Evolutionary conservation across 2,888 invertebrate genomes (phyloP).

Genomic region (Scelioninae gen. 1): DNA sequence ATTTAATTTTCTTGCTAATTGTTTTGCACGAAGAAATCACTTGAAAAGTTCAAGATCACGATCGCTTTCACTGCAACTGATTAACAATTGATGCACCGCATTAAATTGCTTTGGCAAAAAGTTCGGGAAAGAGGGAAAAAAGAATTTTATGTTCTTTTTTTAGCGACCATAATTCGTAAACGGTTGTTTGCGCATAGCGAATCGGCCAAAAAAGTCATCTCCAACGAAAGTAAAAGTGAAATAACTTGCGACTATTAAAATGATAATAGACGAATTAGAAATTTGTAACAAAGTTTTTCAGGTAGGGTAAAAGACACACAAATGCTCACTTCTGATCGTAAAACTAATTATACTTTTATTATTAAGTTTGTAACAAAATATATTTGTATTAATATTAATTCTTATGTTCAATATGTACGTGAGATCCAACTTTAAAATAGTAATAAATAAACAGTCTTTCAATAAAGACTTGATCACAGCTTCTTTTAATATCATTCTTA

Average conservation of each 20-base stretch:
- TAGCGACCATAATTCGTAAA: background rate
- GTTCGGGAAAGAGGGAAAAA: background rate
- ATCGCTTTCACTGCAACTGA: slow-evolving; percentile 65
- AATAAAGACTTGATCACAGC: too few species aligned
- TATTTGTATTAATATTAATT: too few species aligned
- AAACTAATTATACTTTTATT: too few species aligned
- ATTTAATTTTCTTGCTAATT: slow-evolving; percentile 66
- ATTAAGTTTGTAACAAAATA: too few species aligned
- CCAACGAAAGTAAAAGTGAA: slow-evolving; percentile 2
- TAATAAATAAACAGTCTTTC: too few species aligned
- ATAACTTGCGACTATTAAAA: background rate
- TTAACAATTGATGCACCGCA: slow-evolving; percentile 50
- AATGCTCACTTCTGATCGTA: background rate
- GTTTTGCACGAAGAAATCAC: slow-evolving; percentile 54
- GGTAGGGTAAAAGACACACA: too few species aligned
- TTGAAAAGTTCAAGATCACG: slow-evolving; percentile 64
- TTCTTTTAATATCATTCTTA: too few species aligned
- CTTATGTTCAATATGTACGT: too few species aligned
- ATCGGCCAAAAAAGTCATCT: background rate
- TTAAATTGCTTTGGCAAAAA: slow-evolving; percentile 14
- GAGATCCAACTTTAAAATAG: too few species aligned
- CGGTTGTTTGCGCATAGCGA: background rate
- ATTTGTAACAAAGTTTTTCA: background rate
- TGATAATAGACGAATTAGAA: background rate
- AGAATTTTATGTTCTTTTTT: slow-evolving; percentile 5